Evolutionary conservation across 2,888 invertebrate species (phyloP).

Genomic region (Alentia gelatinosa): DNA sequence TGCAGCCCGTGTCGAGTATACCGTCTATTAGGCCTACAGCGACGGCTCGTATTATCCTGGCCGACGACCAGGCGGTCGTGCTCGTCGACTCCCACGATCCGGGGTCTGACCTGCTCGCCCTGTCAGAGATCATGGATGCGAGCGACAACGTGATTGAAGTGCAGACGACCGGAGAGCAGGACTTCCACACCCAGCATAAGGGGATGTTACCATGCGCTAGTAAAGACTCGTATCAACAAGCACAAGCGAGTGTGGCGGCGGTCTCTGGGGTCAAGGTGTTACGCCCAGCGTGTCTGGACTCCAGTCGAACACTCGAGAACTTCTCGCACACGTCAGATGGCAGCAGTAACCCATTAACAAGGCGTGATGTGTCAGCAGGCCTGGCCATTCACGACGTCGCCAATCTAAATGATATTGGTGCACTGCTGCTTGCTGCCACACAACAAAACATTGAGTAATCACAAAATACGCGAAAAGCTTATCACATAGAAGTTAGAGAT

Average conservation of each 20-base stretch:
- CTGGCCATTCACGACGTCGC: background rate
- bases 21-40: background rate
- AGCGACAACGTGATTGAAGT: background rate
- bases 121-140: background rate
- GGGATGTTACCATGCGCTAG: background rate
- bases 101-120: background rate
- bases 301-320: background rate
- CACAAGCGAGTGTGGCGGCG: background rate
- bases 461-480: too few species aligned
- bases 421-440: slow-evolving; percentile 21
- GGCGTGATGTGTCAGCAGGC: background rate
- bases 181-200: too few species aligned
- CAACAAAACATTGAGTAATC: too few species aligned
- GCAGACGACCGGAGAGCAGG: background rate
- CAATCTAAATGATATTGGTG: slow-evolving; percentile 40
- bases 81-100: background rate
- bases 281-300: background rate
- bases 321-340: background rate
- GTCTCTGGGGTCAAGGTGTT: background rate
- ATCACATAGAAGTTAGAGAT: too few species aligned
- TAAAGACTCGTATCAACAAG: background rate
- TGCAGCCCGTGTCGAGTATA: background rate
- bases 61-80: background rate
- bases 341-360: background rate
- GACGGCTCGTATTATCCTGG: background rate